Evolutionary conservation across 2,888 invertebrate species (phyloP), one percentile per base, ranked within the genome.

Genomic region (Macrosoma leucophasiata): DNA sequence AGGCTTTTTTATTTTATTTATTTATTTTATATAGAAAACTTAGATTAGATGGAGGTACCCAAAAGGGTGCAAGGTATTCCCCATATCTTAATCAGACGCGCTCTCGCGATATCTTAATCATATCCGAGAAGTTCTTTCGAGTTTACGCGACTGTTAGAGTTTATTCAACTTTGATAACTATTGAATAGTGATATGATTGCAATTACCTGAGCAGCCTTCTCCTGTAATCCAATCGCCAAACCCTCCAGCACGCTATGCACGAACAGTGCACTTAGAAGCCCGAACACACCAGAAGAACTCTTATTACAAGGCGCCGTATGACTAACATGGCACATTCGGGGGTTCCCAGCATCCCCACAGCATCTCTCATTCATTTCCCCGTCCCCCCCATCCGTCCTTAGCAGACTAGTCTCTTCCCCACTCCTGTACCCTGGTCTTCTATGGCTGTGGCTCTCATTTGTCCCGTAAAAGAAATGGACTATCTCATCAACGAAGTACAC

Each of bases 211-310:
- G 87, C 68, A 8, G 88, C 59, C 8, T 85, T 81, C 33, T 85
- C 84, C 63, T 94, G 93, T 19, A 95, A 73, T 0, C 95, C 95
- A 52, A 95, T 91, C 0, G 94, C 93, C 30, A 94, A 62, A 1
- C 95, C 95, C 62, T 95, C 94, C 42, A 94, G 74, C 8, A 93
- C 68, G 10, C 94, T 90, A 54, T 95, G 95, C 39, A 93, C 85
- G 0, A 92, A 90, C 30, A 95, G 66, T 0, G 94, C 94, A 14
- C 89, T 77, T 11, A 94, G 74, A 28, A 93, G 69, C 0, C 92
- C 92, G 7, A 90, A 57, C 5, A 88, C 85, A 1, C 90, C 88
- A 0, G 90, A 88, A 17, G 88, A 85, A 22, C 87, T 85, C 45
- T 84, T 84, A 8, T 76, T 79, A 42, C 91, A 91, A 0, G 91